Evolutionary conservation across 2,113 vertebrate genomes (phyloP).

Genomic region (Dascyllus trimaculatus): DNA sequence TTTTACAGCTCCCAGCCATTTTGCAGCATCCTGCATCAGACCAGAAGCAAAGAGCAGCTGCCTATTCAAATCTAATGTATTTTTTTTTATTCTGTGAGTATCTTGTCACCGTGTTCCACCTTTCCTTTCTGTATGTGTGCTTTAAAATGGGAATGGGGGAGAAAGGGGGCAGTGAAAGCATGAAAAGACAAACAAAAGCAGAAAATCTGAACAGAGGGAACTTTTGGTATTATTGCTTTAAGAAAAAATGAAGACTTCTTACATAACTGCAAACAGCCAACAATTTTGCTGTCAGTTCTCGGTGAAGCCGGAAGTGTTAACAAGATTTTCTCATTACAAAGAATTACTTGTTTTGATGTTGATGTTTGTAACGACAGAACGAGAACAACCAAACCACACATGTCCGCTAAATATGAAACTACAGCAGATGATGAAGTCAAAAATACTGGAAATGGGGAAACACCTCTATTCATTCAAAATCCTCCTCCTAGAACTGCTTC

Average conservation of each 20-base stretch:
- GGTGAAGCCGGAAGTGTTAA: neutral
- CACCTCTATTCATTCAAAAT: neutral
- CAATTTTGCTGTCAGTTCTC: neutral
- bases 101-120: no score
- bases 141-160: no score
- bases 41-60: neutral
- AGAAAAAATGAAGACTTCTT: no score
- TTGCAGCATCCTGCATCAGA: neutral
- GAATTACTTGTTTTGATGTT: neutral
- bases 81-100: no score
- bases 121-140: no score
- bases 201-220: neutral
- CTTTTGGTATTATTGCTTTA: neutral
- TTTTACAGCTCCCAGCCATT: slow-evolving; percentile 8
- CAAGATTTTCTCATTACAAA: neutral
- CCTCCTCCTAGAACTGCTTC: no score
- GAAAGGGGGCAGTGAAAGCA: no score
- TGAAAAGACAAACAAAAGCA: no score
- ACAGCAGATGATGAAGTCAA: slow-evolving; percentile 11
- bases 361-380: neutral
- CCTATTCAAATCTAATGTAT: neutral
- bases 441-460: neutral
- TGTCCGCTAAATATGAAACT: neutral
- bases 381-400: neutral
- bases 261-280: no score